Percentiles rank a stretch among this genome's conserved stretches.
Conservation (phyloP, 1,140 invertebrate genomes). For the Drosophila tristis region DNA sequence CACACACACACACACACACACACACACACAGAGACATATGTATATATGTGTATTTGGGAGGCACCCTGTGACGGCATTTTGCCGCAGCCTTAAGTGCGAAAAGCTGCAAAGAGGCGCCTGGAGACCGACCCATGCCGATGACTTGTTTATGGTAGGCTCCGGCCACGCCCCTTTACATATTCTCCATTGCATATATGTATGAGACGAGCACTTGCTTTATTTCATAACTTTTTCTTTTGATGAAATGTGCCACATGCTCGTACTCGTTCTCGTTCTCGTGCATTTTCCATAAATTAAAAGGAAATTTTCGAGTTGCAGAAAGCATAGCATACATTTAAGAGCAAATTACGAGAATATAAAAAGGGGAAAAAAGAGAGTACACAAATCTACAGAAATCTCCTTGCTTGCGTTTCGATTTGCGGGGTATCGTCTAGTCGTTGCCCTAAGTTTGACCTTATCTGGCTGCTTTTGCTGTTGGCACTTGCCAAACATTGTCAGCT, state of each 20-base stretch:
- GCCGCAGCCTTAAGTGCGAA: slow-evolving; percentile 52
- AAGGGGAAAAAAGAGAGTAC: neutral
- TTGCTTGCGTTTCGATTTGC: slow-evolving; percentile 13
- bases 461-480: slow-evolving; percentile 21
- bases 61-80: slow-evolving; percentile 38
- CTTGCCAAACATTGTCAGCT: slow-evolving; percentile 61
- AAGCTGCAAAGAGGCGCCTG: slow-evolving; percentile 18
- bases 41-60: neutral
- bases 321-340: slow-evolving; percentile 27
- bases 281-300: slow-evolving; percentile 15
- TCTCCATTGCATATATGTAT: slow-evolving; percentile 20
- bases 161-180: slow-evolving; percentile 44
- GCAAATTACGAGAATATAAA: too few species aligned
- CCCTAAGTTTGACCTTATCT: slow-evolving; percentile 20
- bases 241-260: slow-evolving; percentile 43
- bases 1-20: slow-evolving; percentile 20
- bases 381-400: too few species aligned
- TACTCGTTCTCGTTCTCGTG: neutral
- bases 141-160: slow-evolving; percentile 57
- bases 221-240: slow-evolving; percentile 49
- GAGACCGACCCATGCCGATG: slow-evolving; percentile 44
- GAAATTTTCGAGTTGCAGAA: slow-evolving; percentile 7
- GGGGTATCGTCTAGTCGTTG: slow-evolving; percentile 34
- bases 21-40: slow-evolving; percentile 12
- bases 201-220: slow-evolving; percentile 46